Base-by-base conservation (phyloP, 2,797 vertebrate species). In the Centroberyx gerrardi region DNA sequence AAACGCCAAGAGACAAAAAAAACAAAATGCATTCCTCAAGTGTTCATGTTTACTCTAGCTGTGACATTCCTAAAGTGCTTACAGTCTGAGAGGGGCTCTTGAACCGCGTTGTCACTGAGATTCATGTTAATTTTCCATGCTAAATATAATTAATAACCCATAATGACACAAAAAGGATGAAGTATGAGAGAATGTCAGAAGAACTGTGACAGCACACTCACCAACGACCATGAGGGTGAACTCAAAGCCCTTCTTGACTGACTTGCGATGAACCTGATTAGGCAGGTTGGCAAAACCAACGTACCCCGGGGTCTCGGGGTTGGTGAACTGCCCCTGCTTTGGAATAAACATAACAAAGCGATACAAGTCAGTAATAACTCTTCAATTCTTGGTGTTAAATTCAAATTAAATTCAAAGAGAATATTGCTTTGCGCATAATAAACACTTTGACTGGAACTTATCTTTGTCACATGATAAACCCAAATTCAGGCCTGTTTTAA, bases 161-260 rank as follows among this genome's bases (percentile, higher is more conserved):
- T 9, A 27, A 64, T 27, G 27, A 51, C 3, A 31, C 49, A 3
- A 53, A 51, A 62, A 12, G 18, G 2, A 12, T 7, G 10, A n/a
- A 15, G 42, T 14, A 44, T 1, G 4, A 22, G 12, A 62, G 28
- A 64, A 22, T 33, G 38, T 33, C 14, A 44, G 15, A 42, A 9
- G 55, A 63, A 52, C 7, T 51, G n/a, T 2, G 22, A 18, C 8
- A 18, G 62, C 2, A 22, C 55, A 95, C 98, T 98, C 95, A 99
- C 98, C 98, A 67, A 99, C 98, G 38, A 99, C 98, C 98, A 99
- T 99, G 5, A 99, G 95, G 2, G 98, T 99, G 87, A 99, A 99
- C 90, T 99, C 98, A 86, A 99, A 99, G 9, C 98, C 98, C 71
- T 99, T 99, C 84, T 99, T 99, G 68, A 99, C 98, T 3, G 98